Evolutionary conservation across 2,888 invertebrate species (phyloP).

Genomic region (Copidosoma aretas): DNA sequence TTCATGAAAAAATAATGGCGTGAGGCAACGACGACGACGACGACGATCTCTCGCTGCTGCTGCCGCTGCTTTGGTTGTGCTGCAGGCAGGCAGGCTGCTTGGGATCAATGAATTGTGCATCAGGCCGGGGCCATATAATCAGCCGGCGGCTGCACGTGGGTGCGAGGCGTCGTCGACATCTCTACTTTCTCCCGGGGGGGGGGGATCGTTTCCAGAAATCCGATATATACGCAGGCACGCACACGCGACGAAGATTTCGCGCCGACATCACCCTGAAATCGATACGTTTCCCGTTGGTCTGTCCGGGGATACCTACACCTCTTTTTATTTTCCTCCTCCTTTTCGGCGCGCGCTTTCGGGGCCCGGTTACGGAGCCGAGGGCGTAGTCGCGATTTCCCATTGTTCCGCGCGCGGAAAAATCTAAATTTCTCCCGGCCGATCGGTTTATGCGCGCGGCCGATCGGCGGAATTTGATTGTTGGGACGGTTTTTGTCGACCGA

Average conservation of each 20-base stretch:
- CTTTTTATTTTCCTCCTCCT: neutral
- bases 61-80: neutral
- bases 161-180: conserved; percentile 41
- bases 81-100: too few species aligned
- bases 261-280: conserved; percentile 35
- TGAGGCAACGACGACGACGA: conserved; percentile 1
- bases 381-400: too few species aligned
- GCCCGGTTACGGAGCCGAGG: neutral
- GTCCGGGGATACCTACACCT: conserved; percentile 37
- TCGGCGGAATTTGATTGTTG: too few species aligned
- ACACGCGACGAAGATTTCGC: conserved; percentile 12
- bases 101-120: neutral
- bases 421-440: too few species aligned
- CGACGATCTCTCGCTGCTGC: neutral
- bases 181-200: conserved; percentile 46
- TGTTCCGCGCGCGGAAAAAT: too few species aligned
- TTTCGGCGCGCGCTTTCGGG: conserved; percentile 1
- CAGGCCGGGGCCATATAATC: too few species aligned
- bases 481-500: too few species aligned
- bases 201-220: conserved; percentile 42
- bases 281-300: conserved; percentile 44
- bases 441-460: too few species aligned
- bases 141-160: neutral
- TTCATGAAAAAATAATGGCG: conserved; percentile 39
- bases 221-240: conserved; percentile 26